Conservation (phyloP, 2,888 invertebrate genomes). For the Chrysolina haemoptera region DNA sequence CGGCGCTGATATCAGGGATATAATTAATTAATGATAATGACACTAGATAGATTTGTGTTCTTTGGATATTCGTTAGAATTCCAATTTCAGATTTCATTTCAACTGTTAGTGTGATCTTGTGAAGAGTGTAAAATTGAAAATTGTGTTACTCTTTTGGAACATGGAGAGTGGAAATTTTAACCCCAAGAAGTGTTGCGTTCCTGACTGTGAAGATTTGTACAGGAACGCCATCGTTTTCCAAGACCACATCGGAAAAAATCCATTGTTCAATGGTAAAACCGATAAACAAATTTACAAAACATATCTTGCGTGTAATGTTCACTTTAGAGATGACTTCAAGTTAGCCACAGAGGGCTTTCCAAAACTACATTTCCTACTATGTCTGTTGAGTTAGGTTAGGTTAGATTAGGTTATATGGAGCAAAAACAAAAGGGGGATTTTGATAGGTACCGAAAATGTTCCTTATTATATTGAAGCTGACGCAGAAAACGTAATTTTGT, state of each 20-base stretch:
- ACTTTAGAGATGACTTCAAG: too few species aligned
- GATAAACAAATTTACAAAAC: background rate
- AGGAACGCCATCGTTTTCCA: conserved; percentile 3
- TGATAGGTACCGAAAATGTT: too few species aligned
- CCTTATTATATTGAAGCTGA: too few species aligned
- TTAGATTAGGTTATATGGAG: too few species aligned
- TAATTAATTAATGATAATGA: background rate
- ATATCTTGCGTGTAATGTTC: too few species aligned
- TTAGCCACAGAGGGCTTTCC: too few species aligned
- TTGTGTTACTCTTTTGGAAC: background rate
- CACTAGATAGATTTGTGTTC: background rate
- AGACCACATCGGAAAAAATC: conserved; percentile 2
- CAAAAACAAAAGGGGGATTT: too few species aligned
- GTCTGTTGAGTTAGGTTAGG: too few species aligned
- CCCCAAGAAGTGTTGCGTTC: conserved; percentile 2
- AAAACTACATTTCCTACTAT: too few species aligned
- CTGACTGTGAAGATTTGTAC: conserved; percentile 4
- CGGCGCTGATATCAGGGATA: background rate
- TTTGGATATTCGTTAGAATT: background rate
- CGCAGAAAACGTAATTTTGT: too few species aligned
- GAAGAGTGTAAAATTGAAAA: background rate
- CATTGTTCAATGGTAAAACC: conserved; percentile 9
- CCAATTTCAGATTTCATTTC: background rate
- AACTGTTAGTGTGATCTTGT: background rate
- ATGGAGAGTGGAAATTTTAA: conserved; percentile 4